Percentiles rank a stretch among this genome's conserved stretches.
Conservation (phyloP, 2,113 vertebrate species). For the Paradisaea rubra region DNA sequence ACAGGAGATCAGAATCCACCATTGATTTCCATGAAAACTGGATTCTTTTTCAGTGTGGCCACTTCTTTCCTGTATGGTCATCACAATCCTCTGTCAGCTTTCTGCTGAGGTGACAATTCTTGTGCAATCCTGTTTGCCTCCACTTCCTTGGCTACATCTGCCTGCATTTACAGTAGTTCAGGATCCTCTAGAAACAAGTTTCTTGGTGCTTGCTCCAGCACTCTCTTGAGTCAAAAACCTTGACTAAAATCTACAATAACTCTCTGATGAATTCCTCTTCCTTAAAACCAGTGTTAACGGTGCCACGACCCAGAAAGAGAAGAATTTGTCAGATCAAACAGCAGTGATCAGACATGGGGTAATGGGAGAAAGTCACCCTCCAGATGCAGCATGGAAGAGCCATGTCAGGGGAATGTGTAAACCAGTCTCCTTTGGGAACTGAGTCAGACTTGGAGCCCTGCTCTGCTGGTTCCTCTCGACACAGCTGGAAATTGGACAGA, state of each 20-base stretch:
- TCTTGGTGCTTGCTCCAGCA: not conserved
- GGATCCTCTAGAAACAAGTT: not conserved
- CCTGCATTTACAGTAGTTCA: not conserved
- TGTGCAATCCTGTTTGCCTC: not conserved
- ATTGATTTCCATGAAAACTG: not conserved
- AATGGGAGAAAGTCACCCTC: not conserved
- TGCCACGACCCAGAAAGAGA: not conserved
- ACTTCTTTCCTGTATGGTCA: not conserved
- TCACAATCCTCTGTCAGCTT: rapidly evolving
- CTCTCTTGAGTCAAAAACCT: not conserved
- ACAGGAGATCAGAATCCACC: not conserved
- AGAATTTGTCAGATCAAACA: not conserved
- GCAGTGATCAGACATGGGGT: not conserved
- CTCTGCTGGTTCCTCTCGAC: not conserved
- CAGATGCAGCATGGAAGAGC: not conserved
- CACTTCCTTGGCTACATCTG: not conserved
- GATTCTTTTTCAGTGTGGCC: not conserved
- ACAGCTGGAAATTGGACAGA: not conserved
- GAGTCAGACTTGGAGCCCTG: not conserved
- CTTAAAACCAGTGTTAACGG: not conserved
- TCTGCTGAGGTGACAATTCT: not conserved
- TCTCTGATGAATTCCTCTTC: not conserved
- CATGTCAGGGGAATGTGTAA: not conserved
- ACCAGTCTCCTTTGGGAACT: not conserved
- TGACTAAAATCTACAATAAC: not conserved